phyloP scores from a whole-genome alignment of 2,113 vertebrate species.

The Blennius ocellaris region DNA sequence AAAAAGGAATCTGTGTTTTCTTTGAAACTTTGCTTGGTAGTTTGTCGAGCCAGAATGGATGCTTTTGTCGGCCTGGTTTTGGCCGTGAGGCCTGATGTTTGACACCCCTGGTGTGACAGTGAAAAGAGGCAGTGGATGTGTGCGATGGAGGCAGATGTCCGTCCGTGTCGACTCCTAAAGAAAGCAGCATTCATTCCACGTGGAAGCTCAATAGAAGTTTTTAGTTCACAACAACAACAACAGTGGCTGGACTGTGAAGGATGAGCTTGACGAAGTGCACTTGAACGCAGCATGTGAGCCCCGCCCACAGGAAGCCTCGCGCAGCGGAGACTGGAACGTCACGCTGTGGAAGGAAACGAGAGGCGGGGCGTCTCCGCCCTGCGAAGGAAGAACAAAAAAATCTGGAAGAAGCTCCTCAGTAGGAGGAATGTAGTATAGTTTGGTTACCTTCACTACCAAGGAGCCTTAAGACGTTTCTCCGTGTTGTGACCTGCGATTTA shows the following conservation, averaged over 20 bases:
- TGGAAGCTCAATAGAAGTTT: neutral
- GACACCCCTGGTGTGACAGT: too few species aligned
- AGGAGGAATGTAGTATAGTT: slow-evolving; percentile 64
- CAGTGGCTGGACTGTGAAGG: neutral
- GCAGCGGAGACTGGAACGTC: slow-evolving; percentile 34
- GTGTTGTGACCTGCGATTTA: slow-evolving; percentile 9
- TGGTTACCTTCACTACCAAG: slow-evolving; percentile 46
- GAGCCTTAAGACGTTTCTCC: slow-evolving; percentile 8
- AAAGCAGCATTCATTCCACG: too few species aligned
- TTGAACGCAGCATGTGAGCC: slow-evolving; percentile 39
- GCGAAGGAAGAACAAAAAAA: slow-evolving; percentile 20
- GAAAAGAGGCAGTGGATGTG: too few species aligned
- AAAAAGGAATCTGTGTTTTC: too few species aligned
- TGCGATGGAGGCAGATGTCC: too few species aligned
- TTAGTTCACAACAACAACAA: too few species aligned
- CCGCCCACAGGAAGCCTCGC: slow-evolving; percentile 44
- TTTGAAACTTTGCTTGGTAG: too few species aligned
- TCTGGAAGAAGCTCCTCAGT: slow-evolving; percentile 46
- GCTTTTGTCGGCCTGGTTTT: too few species aligned
- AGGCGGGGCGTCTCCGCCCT: slow-evolving; percentile 78
- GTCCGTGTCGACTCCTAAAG: too few species aligned
- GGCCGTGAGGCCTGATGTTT: too few species aligned
- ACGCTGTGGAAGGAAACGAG: slow-evolving; percentile 60
- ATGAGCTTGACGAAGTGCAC: slow-evolving; percentile 8
- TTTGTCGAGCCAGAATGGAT: too few species aligned